Base-by-base conservation (phyloP, 2,797 vertebrate species). In the Mastacembelus armatus region DNA sequence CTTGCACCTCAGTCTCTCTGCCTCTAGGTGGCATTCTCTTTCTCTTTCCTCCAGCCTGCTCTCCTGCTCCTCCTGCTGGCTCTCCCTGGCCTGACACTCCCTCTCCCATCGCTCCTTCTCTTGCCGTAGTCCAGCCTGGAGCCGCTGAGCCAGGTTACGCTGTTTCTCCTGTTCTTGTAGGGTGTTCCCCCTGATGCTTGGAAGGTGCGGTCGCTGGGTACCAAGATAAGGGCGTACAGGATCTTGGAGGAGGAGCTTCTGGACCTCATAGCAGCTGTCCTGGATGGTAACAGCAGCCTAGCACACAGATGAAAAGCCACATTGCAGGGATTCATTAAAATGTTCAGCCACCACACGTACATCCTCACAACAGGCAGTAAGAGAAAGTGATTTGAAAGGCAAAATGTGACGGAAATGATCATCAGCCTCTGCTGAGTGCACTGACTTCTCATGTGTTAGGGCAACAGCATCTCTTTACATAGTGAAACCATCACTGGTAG, bases 281-380 rank as follows among this genome's bases (percentile, higher is more conserved):
- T 97, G 97, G 61, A 98, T 94, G 78, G 93, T 88, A 83, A 98
- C 85, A 2, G 92, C 89, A 2, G 96, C 96, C 96, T 98, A 65
- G 62, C 21, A 33, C 15, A 61, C 18, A 40, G 7, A 59, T 1
- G 2, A 7, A 60, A 26, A 21, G 12, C 10, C 18, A 67, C 27
- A 63, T 15, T 26, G 16, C 54, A 10, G 11, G 14, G 16, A 7
- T 18, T 66, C 5, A 49, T 29, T 18, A 21, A 70, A 69, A 71
- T 58, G 49, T 50, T 44, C 75, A 45, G 11, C 19, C 15, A 51
- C 48, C 64, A 61, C 66, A 27, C 0, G 24, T 35, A 26, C 35
- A 11, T 69, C 50, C 21, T 62, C 10, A 15, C 30, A 18, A 15
- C 14, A 45, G 32, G 10, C 15, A 14, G 26, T 5, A 5, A 7